Evolutionary conservation across 2,113 vertebrate genomes (phyloP).

Genomic region (Chamaea fasciata): DNA sequence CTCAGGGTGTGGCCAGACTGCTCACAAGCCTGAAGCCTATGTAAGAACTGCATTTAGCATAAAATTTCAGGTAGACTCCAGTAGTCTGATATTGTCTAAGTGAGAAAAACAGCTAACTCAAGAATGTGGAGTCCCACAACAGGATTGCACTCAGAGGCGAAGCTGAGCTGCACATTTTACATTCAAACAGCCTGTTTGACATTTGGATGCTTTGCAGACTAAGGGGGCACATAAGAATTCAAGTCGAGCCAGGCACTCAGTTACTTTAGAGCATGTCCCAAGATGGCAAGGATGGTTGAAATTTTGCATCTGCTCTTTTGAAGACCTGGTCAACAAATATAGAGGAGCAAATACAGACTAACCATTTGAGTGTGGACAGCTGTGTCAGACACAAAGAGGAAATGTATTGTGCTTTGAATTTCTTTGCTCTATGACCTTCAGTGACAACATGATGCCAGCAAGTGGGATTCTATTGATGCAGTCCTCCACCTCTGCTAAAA

Average conservation of each 20-base stretch:
- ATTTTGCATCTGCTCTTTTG: background rate
- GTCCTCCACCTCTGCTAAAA: background rate
- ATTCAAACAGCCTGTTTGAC: background rate
- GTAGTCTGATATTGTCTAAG: background rate
- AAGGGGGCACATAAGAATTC: background rate
- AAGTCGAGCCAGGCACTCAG: background rate
- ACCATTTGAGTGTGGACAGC: background rate
- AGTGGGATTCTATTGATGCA: background rate
- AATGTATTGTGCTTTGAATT: background rate
- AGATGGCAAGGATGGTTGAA: background rate
- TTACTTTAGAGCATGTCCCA: background rate
- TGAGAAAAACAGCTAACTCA: background rate
- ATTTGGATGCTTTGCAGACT: background rate
- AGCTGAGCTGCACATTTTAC: background rate
- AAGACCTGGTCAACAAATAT: background rate
- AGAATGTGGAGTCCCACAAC: background rate
- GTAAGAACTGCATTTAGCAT: background rate
- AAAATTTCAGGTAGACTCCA: background rate
- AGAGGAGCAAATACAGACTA: background rate
- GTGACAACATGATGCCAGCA: background rate
- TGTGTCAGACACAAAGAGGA: background rate
- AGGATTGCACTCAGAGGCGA: background rate
- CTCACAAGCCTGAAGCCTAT: background rate
- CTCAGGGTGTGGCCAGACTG: background rate
- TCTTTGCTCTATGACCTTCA: background rate